phyloP scores from a whole-genome alignment of 2,113 vertebrate genomes.

The Brachyhypopomus occidentalis region DNA sequence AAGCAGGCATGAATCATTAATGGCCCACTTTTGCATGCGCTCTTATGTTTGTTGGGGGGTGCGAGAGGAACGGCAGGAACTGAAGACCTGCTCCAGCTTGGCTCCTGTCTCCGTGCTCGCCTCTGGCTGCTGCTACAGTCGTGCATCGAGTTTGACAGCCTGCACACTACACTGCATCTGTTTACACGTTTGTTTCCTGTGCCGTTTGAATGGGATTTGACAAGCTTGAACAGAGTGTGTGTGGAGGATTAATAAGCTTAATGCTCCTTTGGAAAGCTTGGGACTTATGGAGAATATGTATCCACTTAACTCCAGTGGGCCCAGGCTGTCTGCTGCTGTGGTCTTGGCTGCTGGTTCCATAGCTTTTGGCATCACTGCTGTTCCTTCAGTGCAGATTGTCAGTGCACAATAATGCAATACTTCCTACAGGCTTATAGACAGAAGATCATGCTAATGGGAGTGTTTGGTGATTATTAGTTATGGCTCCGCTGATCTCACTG shows the following conservation, averaged over 20 bases:
- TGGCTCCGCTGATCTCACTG: conserved; percentile 15
- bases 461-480: conserved; percentile 29
- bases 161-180: conserved; percentile 49
- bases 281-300: conserved; percentile 54
- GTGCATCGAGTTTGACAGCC: conserved; percentile 52
- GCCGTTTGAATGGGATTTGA: conserved; percentile 45
- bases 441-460: background rate
- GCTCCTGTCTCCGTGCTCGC: conserved; percentile 43
- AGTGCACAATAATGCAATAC: conserved; percentile 39
- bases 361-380: conserved; percentile 26
- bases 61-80: conserved; percentile 22
- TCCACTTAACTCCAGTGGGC: conserved; percentile 49
- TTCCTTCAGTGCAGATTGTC: conserved; percentile 36
- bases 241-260: conserved; percentile 53
- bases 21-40: conserved; percentile 54
- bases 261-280: conserved; percentile 47
- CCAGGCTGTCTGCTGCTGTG: conserved; percentile 41
- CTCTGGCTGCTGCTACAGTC: conserved; percentile 23
- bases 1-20: conserved; percentile 61
- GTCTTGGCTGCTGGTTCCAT: conserved; percentile 42
- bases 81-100: conserved; percentile 23
- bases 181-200: conserved; percentile 53
- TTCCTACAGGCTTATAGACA: conserved; percentile 9
- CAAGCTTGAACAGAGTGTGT: conserved; percentile 42
- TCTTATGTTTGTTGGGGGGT: conserved; percentile 48